Conservation (phyloP, 1,140 invertebrate genomes). For the Drosophila asahinai region DNA sequence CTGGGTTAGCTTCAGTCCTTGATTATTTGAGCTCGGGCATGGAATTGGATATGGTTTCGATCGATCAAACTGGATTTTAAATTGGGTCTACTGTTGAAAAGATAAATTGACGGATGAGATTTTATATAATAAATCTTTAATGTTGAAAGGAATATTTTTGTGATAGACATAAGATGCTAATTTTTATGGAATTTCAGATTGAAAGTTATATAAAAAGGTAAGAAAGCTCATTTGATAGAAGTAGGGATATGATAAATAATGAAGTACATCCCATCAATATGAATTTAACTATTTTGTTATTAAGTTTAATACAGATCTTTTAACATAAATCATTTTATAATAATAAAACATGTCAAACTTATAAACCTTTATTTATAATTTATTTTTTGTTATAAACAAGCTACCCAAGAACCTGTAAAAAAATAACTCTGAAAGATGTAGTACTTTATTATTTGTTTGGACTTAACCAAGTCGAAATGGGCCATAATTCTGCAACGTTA, state of each 20-base stretch:
- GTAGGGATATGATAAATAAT: no score
- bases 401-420: not conserved
- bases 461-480: conserved; percentile 3
- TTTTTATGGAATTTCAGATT: not conserved
- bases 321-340: no score
- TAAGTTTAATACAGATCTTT: no score
- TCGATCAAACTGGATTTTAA: conserved; percentile 7
- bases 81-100: not conserved
- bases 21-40: not conserved
- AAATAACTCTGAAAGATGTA: not conserved
- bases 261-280: no score
- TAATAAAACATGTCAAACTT: no score
- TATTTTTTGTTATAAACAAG: no score
- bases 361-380: no score
- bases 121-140: not conserved
- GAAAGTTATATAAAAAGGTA: not conserved
- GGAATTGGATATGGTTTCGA: not conserved
- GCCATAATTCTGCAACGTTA: conserved; percentile 2
- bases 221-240: not conserved
- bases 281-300: not conserved
- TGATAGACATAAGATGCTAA: not conserved
- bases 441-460: conserved; percentile 1
- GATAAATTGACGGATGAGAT: not conserved
- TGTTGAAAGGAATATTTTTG: not conserved
- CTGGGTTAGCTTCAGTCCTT: not conserved